A percentile compares a stretch with the other conserved stretches of the same genome.
phyloP scores from a whole-genome alignment of 2,888 invertebrate genomes.

The Tillus elongatus region DNA sequence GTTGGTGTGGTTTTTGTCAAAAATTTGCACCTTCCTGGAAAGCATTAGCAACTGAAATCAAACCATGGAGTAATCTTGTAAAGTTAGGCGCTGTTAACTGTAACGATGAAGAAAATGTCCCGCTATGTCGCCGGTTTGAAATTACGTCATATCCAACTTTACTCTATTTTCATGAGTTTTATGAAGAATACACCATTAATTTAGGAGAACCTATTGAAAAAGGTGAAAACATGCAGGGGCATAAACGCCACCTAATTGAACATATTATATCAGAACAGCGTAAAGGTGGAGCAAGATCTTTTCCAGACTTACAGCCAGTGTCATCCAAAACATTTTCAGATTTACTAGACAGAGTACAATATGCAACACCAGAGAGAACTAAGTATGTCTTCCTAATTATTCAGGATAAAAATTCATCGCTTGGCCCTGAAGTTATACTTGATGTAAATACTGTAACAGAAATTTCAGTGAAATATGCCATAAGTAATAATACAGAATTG shows the following conservation, averaged over 20 bases:
- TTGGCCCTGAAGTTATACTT: constrained; percentile 58
- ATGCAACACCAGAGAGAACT: constrained; percentile 35
- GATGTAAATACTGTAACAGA: constrained; percentile 52
- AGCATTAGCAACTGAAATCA: constrained; percentile 55
- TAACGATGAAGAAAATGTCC: constrained; percentile 48
- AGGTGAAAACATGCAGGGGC: constrained; percentile 46
- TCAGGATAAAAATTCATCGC: constrained; percentile 52
- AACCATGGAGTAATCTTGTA: constrained; percentile 62
- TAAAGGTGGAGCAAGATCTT: constrained; percentile 48
- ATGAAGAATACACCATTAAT: constrained; percentile 49
- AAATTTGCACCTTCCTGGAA: constrained; percentile 86
- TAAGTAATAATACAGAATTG: constrained; percentile 47
- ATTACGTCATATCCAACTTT: constrained; percentile 84
- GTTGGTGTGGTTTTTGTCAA: constrained; percentile 93
- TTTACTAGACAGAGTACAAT: constrained; percentile 48
- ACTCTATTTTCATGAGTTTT: constrained; percentile 65
- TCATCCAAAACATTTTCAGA: constrained; percentile 35
- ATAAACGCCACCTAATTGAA: constrained; percentile 49
- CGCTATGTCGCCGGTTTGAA: constrained; percentile 80
- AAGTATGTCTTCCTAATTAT: constrained; percentile 57
- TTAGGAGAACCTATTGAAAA: constrained; percentile 53
- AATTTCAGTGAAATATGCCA: constrained; percentile 51
- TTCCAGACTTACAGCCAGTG: constrained; percentile 58
- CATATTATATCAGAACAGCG: constrained; percentile 55
- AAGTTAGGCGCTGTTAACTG: constrained; percentile 78